Evolutionary conservation across 2,888 invertebrate genomes (phyloP), one percentile per base, ranked within the genome.

Genomic region (Crepidodera aurea): DNA sequence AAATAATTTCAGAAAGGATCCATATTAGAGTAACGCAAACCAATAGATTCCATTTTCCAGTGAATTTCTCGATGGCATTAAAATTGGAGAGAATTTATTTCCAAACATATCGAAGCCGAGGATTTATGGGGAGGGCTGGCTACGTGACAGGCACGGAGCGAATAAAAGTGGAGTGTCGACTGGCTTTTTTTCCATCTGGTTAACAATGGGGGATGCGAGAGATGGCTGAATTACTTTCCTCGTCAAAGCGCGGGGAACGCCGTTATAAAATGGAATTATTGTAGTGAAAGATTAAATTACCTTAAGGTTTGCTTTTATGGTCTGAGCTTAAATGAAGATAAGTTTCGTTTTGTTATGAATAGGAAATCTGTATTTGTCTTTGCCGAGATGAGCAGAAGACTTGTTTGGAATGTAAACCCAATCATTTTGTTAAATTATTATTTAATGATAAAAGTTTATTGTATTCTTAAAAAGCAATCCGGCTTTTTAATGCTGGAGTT

Each of bases 131-230:
- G 16, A 25, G 46, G 48, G 42, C 25, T 15, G 48, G 27, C 56
- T 55, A 61, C 60, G 60, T 61, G 60, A 61, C 55, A 60, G 54
- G 40, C 55, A 48, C 56, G 46, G 46, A 48, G 32, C 48, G 54
- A 55, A 50, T 50, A 50, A 55, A 61, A 60, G 53, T 60, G 59
- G 59, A 46, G 46, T 53, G 53, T 51, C 51, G 51, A 53, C 53
- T 42, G 37, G 53, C 53, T 46, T 60, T 60, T 53, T 60, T 60
- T 53, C 46, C 53, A 37, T 53, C 51, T 46, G 59, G 59, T 37
- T 32, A 46, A 53, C 51, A 60, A 53, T 53, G 27, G 59, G 51
- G 59, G 59, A 51, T 44, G 53, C 44, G 59, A 53, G 59, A 46
- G 32, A 46, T 46, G 53, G 59, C 37, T 51, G 44, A 60, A 60